phyloP scores from a whole-genome alignment of 2,797 vertebrate genomes.

The Sebastes flavidus region DNA sequence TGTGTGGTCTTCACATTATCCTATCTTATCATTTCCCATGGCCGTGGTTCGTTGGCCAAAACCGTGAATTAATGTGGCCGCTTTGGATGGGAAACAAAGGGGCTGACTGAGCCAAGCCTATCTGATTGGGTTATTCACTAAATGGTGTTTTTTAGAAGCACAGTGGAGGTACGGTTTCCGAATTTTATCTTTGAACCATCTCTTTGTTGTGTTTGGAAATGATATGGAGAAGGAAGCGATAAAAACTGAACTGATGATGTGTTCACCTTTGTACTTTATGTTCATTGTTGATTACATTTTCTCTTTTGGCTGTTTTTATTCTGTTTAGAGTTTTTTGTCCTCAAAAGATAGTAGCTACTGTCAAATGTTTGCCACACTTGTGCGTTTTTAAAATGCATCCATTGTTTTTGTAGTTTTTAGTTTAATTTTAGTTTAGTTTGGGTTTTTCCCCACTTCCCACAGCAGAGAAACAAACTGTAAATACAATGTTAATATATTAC shows the following conservation, averaged over 20 bases:
- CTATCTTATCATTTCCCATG: conserved; percentile 21
- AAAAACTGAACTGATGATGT: neutral
- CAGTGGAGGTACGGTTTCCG: neutral
- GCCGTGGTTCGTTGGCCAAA: conserved; percentile 37
- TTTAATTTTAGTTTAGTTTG: neutral
- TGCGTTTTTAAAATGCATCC: neutral
- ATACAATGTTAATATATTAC: neutral
- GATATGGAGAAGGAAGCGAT: neutral
- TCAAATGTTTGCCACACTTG: neutral
- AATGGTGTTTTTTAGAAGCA: conserved; percentile 22
- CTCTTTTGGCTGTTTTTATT: neutral
- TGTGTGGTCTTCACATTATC: conserved; percentile 1
- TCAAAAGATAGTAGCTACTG: neutral
- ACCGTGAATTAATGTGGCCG: conserved; percentile 22
- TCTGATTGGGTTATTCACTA: conserved; percentile 25
- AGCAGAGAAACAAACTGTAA: neutral
- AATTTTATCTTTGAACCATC: conserved; percentile 16
- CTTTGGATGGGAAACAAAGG: conserved; percentile 47
- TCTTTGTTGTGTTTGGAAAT: conserved; percentile 21
- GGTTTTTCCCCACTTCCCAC: neutral
- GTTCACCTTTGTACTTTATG: neutral
- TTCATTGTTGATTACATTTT: neutral
- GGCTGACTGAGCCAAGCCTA: conserved; percentile 17
- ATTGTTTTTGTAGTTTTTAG: neutral
- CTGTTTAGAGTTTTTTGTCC: neutral